Evolutionary conservation across 1,140 invertebrate species (phyloP).

Genomic region (Drosophila auraria): DNA sequence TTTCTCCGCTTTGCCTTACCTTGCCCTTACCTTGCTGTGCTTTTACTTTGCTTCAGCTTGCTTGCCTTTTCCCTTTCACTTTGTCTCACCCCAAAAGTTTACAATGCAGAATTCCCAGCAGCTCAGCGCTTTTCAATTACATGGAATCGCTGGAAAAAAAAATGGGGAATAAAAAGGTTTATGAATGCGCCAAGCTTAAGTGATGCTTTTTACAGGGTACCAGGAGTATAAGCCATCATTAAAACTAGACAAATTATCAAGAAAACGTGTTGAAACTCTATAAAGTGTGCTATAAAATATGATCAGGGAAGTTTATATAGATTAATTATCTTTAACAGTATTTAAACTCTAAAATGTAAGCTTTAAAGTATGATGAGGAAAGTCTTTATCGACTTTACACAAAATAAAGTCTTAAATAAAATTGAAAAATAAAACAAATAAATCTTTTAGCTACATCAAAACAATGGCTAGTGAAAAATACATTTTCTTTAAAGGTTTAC

Average conservation of each 20-base stretch:
- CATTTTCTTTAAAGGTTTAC: too few relatives aligned
- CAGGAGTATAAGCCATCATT: not conserved
- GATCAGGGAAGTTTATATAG: too few relatives aligned
- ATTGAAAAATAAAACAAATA: too few relatives aligned
- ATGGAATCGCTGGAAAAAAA: slow-evolving; percentile 41
- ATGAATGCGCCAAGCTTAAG: slow-evolving; percentile 37
- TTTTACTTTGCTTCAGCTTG: slow-evolving; percentile 10
- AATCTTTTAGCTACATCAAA: too few relatives aligned
- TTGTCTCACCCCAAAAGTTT: slow-evolving; percentile 14
- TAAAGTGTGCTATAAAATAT: not conserved
- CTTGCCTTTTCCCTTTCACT: slow-evolving; percentile 22
- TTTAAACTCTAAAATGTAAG: too few relatives aligned
- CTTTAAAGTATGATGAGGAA: too few relatives aligned
- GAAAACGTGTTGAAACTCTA: too few relatives aligned
- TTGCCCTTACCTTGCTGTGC: slow-evolving; percentile 9
- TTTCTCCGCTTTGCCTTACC: slow-evolving; percentile 12
- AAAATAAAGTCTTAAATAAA: too few relatives aligned
- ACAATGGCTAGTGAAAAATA: too few relatives aligned
- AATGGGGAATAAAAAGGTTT: slow-evolving; percentile 39
- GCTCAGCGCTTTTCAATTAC: slow-evolving; percentile 67
- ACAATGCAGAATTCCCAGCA: slow-evolving; percentile 33
- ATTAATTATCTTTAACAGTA: too few relatives aligned
- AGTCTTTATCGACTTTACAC: too few relatives aligned
- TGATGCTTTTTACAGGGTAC: slow-evolving; percentile 24
- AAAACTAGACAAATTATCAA: too few relatives aligned